These are phyloP conservation scores for Macropis europaea DNA, from an alignment of 2,888 invertebrate species.

Conservation along the genomic window DNA sequence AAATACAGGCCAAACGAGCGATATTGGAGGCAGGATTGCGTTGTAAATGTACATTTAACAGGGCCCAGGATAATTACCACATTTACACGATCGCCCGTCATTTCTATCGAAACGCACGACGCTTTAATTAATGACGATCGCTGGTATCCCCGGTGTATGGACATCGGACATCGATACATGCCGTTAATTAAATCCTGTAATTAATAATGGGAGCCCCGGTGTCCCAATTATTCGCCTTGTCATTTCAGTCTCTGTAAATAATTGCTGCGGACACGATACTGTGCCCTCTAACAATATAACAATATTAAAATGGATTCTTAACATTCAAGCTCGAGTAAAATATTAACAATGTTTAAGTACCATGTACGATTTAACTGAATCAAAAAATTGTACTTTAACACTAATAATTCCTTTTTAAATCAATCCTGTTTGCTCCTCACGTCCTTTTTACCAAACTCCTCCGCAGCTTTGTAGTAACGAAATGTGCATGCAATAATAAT, in stretches of 20 bases:
- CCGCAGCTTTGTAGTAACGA: background rate
- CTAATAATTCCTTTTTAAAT: background rate
- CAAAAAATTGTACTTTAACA: too few relatives aligned
- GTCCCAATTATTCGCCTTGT: too few relatives aligned
- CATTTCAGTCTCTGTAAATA: too few relatives aligned
- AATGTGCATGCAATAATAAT: background rate
- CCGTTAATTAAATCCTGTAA: background rate
- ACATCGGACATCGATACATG: background rate
- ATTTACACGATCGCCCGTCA: background rate
- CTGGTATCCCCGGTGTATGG: background rate
- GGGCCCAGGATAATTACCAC: background rate
- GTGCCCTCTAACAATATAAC: too few relatives aligned
- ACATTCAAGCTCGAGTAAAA: too few relatives aligned
- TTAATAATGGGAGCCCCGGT: too few relatives aligned
- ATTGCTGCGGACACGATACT: too few relatives aligned
- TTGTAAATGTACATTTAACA: background rate
- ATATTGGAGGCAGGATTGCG: background rate
- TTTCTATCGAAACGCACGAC: background rate
- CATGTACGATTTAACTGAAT: too few relatives aligned
- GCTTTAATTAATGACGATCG: background rate
- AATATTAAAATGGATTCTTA: too few relatives aligned
- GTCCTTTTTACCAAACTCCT: too few relatives aligned
- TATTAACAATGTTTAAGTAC: too few relatives aligned
- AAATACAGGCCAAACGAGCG: background rate
- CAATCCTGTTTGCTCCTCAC: too few relatives aligned